Conservation (phyloP, 2,888 invertebrate genomes). For the Meganola albula region DNA sequence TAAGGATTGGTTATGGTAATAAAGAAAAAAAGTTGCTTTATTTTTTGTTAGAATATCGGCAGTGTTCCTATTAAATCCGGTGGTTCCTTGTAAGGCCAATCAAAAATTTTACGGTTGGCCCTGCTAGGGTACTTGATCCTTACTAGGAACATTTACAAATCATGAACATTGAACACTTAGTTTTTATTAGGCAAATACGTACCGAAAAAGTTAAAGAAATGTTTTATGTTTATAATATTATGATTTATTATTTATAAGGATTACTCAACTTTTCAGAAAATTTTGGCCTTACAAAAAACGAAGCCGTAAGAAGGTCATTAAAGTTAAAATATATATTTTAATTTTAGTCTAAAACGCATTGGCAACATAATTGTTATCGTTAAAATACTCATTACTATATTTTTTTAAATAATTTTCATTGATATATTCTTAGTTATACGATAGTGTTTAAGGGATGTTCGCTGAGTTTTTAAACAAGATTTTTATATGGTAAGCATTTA, state of each 20-base stretch:
- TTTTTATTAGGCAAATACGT: no score
- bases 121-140: not conserved
- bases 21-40: no score
- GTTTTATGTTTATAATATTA: no score
- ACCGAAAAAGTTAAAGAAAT: no score
- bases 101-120: not conserved
- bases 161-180: no score
- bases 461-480: constrained; percentile 8
- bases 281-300: constrained; percentile 18
- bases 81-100: not conserved
- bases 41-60: no score
- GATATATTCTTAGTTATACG: no score
- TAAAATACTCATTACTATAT: constrained; percentile 8
- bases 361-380: not conserved
- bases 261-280: constrained; percentile 18
- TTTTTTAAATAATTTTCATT: constrained; percentile 16
- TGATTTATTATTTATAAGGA: no score
- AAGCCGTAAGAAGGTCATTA: constrained; percentile 16
- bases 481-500: constrained; percentile 8
- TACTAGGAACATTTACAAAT: not conserved
- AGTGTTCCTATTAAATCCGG: not conserved
- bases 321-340: constrained; percentile 5
- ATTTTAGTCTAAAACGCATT: constrained; percentile 14
- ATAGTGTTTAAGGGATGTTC: constrained; percentile 8
- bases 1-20: no score